These are phyloP conservation scores for Periophthalmodon schlosseri DNA, from an alignment of 2,113 vertebrate species.

Conservation along the genomic window DNA sequence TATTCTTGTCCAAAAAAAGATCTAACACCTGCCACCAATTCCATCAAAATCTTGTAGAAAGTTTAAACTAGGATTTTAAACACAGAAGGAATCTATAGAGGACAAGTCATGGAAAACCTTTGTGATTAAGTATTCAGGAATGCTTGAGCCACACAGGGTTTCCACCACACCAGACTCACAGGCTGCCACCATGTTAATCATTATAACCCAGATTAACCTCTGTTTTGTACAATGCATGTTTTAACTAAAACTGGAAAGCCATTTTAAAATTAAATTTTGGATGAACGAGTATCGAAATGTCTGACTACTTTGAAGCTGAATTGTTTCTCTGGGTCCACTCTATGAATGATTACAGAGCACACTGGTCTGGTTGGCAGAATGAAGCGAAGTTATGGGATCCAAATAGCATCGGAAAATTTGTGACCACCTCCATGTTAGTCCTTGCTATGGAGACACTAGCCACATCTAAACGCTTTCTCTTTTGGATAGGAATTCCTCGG, in stretches of 20 bases:
- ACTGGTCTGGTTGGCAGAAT: constrained; percentile 38
- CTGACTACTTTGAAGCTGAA: constrained; percentile 66
- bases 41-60: not conserved
- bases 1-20: not conserved
- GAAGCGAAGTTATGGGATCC: constrained; percentile 26
- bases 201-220: constrained; percentile 42
- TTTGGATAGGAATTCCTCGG: constrained; percentile 43
- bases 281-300: constrained; percentile 45
- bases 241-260: constrained; percentile 41
- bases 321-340: constrained; percentile 51
- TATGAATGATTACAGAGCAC: constrained; percentile 66
- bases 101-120: constrained; percentile 37
- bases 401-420: constrained; percentile 53
- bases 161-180: constrained; percentile 53
- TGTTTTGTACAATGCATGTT: constrained; percentile 21
- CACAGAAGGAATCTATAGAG: constrained; percentile 18
- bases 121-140: constrained; percentile 39
- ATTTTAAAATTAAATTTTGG: constrained; percentile 62
- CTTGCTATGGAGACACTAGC: constrained; percentile 25
- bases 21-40: constrained; percentile 3
- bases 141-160: constrained; percentile 46
- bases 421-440: constrained; percentile 47
- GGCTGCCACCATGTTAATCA: constrained; percentile 56
- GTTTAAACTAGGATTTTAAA: constrained; percentile 29
- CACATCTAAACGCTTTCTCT: constrained; percentile 54